Evolutionary conservation across 2,797 vertebrate genomes (phyloP).

Genomic region (Coluber constrictor): DNA sequence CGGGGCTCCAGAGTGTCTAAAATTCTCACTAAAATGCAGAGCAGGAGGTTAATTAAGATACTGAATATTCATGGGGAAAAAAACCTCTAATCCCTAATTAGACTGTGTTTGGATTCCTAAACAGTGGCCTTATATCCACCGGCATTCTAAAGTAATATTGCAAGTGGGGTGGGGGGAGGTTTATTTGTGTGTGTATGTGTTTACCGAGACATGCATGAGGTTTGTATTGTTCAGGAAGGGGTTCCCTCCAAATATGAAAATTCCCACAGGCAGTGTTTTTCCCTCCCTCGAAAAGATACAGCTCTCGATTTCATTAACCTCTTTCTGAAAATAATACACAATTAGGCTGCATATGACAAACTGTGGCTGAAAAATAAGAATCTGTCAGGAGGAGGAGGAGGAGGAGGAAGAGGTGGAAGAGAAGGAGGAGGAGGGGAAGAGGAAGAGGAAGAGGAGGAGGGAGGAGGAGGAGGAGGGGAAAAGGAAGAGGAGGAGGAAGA

Average conservation of each 20-base stretch:
- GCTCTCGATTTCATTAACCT: slow-evolving; percentile 22
- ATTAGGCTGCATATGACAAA: slow-evolving; percentile 7
- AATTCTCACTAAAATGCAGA: too few relatives aligned
- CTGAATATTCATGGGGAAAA: neutral
- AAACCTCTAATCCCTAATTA: neutral
- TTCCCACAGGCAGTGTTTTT: neutral
- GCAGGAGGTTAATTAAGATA: neutral
- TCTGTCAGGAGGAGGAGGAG: neutral
- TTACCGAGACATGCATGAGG: neutral
- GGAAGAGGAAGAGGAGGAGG: too few relatives aligned
- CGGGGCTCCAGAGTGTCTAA: neutral
- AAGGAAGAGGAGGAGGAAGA: too few relatives aligned
- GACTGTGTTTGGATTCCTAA: neutral
- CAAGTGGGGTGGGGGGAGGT: too few relatives aligned
- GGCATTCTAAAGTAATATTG: neutral
- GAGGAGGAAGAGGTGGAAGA: too few relatives aligned
- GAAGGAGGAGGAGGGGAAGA: too few relatives aligned
- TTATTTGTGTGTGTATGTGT: too few relatives aligned
- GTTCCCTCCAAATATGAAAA: neutral
- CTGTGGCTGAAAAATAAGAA: neutral
- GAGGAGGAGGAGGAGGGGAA: too few relatives aligned
- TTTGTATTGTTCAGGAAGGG: neutral
- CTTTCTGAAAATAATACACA: neutral
- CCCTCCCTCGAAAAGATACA: rapidly evolving
- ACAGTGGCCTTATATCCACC: neutral